These are phyloP conservation scores for Polypedilum vanderplanki DNA, from an alignment of 1,140 invertebrate species.

Conservation along the genomic window DNA sequence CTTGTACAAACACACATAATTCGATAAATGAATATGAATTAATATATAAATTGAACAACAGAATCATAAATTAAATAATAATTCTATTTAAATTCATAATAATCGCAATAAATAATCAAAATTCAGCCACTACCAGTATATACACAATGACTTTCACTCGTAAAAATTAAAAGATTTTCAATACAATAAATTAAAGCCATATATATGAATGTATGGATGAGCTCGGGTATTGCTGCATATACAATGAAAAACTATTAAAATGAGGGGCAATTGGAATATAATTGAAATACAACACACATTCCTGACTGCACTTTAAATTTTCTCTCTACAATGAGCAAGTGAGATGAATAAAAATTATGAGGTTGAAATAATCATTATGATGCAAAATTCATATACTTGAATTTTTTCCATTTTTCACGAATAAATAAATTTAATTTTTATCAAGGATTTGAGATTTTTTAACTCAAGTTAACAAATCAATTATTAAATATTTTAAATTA, in stretches of 20 bases:
- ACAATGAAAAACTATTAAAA: too few species aligned
- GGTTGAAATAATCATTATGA: conserved; percentile 14
- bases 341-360: not conserved
- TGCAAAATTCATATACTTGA: conserved; percentile 1
- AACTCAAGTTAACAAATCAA: too few species aligned
- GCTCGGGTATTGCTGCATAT: too few species aligned
- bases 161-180: conserved; percentile 15
- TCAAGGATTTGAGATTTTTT: too few species aligned
- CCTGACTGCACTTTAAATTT: too few species aligned
- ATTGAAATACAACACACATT: too few species aligned
- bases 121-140: not conserved
- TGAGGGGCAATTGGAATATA: too few species aligned
- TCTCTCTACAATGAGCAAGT: too few species aligned
- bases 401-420: too few species aligned
- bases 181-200: not conserved
- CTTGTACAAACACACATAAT: not conserved
- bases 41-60: conserved; percentile 1
- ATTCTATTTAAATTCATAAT: conserved; percentile 20
- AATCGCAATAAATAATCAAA: conserved; percentile 19
- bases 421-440: too few species aligned
- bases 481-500: too few species aligned
- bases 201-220: too few species aligned
- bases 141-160: not conserved
- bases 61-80: conserved; percentile 6
- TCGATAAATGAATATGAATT: conserved; percentile 13